phyloP scores from a whole-genome alignment of 2,888 invertebrate species.

The Lordiphosa andalusiaca region DNA sequence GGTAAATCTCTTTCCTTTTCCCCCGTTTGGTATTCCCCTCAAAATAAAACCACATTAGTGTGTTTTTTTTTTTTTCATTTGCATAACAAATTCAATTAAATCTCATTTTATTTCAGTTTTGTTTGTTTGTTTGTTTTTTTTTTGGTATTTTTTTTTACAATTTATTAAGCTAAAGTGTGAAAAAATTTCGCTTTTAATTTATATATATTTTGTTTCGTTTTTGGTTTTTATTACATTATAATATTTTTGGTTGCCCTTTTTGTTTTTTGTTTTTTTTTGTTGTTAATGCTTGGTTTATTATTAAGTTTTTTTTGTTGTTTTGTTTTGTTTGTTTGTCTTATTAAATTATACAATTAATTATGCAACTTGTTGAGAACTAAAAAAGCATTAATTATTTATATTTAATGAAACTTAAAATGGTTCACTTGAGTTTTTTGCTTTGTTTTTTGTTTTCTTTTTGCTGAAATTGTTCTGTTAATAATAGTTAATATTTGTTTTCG shows the following conservation, averaged over 20 bases:
- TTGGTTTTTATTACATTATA: constrained; percentile 64
- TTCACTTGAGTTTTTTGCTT: constrained; percentile 33
- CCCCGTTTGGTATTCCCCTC: not conserved
- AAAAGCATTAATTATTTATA: constrained; percentile 78
- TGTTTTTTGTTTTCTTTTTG: constrained; percentile 35
- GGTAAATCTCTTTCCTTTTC: not conserved
- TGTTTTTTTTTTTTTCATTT: constrained; percentile 69
- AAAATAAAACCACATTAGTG: constrained; percentile 10
- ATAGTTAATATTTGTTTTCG: constrained; percentile 53
- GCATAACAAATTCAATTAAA: constrained; percentile 81
- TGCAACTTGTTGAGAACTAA: constrained; percentile 78
- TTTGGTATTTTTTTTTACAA: constrained; percentile 78
- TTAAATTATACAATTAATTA: constrained; percentile 72
- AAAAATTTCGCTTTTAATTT: constrained; percentile 80
- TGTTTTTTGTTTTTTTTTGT: constrained; percentile 60
- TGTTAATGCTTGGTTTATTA: constrained; percentile 50
- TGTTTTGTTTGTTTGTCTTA: constrained; percentile 34
- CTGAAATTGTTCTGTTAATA: constrained; percentile 47
- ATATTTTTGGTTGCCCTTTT: constrained; percentile 67
- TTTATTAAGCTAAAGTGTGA: constrained; percentile 81
- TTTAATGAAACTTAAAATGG: constrained; percentile 70
- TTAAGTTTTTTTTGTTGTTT: constrained; percentile 40
- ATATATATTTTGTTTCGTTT: constrained; percentile 51
- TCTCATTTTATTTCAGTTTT: constrained; percentile 79
- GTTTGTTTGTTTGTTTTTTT: constrained; percentile 67